phyloP scores from a whole-genome alignment of 2,113 vertebrate genomes.

The Brachirus orientalis region DNA sequence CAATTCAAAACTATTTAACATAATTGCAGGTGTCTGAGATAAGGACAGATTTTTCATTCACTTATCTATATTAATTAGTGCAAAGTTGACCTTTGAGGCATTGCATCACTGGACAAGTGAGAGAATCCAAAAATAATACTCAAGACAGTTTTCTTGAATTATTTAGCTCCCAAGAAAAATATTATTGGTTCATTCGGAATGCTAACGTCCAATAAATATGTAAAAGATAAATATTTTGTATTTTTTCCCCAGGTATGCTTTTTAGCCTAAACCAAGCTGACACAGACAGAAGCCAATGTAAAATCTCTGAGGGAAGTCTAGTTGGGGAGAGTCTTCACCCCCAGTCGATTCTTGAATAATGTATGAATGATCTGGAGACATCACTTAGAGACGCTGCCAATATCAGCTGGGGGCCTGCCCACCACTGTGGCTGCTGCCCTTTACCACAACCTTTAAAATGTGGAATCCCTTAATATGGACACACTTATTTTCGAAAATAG shows the following conservation, averaged over 20 bases:
- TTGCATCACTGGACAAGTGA: conserved; percentile 19
- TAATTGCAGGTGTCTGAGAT: conserved; percentile 69
- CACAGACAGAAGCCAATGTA: conserved; percentile 53
- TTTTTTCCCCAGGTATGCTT: conserved; percentile 51
- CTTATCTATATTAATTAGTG: conserved; percentile 71
- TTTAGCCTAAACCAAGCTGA: conserved; percentile 60
- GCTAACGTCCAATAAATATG: conserved; percentile 43
- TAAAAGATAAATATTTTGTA: conserved; percentile 40
- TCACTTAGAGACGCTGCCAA: conserved; percentile 80
- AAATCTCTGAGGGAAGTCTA: conserved; percentile 67
- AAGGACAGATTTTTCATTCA: conserved; percentile 56
- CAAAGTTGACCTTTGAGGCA: conserved; percentile 54
- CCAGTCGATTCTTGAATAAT: conserved; percentile 77
- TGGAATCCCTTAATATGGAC: conserved; percentile 61
- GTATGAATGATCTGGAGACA: conserved; percentile 76
- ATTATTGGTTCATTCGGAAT: conserved; percentile 26
- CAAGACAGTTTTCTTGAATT: conserved; percentile 14
- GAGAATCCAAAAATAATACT: conserved; percentile 7
- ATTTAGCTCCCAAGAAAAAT: conserved; percentile 13
- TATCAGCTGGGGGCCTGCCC: conserved; percentile 69
- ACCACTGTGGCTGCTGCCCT: conserved; percentile 71
- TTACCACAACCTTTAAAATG: conserved; percentile 77
- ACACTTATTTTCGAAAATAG: conserved; percentile 57
- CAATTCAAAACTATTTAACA: conserved; percentile 48
- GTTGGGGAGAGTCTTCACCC: conserved; percentile 52